A percentile compares a stretch with the other conserved stretches of the same genome.
Conservation (phyloP, 2,113 vertebrate genomes). For the Nansenia antarctica region DNA sequence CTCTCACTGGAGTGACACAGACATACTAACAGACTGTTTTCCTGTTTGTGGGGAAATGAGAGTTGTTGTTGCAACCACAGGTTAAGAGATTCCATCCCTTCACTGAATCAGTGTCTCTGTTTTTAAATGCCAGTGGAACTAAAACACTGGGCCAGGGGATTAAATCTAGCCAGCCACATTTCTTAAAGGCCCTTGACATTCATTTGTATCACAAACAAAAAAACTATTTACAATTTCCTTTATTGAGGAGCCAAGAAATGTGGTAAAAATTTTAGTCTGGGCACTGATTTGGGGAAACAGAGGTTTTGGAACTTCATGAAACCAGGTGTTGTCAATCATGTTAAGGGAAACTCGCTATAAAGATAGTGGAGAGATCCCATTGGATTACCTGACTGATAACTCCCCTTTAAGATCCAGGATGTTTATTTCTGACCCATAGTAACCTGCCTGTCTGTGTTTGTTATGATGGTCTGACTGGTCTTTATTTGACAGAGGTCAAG, state of each 20-base stretch:
- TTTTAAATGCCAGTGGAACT: background rate
- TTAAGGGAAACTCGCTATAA: no score
- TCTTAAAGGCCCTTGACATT: no score
- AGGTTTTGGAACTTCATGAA: background rate
- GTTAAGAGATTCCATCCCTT: slow-evolving; percentile 23
- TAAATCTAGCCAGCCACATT: background rate
- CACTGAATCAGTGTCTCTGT: slow-evolving; percentile 5
- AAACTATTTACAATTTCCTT: no score
- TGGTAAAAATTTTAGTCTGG: no score
- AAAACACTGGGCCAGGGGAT: background rate
- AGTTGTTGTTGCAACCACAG: slow-evolving; percentile 44
- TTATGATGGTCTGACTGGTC: background rate
- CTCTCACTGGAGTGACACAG: slow-evolving; percentile 39
- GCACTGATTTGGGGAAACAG: background rate
- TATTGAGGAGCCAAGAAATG: no score
- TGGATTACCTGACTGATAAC: background rate
- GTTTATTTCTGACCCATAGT: background rate
- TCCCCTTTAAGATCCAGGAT: background rate
- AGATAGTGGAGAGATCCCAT: background rate
- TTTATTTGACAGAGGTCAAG: background rate
- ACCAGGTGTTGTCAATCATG: background rate
- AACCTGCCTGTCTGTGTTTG: background rate
- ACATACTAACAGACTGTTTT: slow-evolving; percentile 22
- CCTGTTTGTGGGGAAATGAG: slow-evolving; percentile 24
- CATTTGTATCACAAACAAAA: no score